A percentile compares a stretch with the other conserved stretches of the same genome.
Conservation (phyloP, 2,113 vertebrate genomes). For the Axis porcinus region DNA sequence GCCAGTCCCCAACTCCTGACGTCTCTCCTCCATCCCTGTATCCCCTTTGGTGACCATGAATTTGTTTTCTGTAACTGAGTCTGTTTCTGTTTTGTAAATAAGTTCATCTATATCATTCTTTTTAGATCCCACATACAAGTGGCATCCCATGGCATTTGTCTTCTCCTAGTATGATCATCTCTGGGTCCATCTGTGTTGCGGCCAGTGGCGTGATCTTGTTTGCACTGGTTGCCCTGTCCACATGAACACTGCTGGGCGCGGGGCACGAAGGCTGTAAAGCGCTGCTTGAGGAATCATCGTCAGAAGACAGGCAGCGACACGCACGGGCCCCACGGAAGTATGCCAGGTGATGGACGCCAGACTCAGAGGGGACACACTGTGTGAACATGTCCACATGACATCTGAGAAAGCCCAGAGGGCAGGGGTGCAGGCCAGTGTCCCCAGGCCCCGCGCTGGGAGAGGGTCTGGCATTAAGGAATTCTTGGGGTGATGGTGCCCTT, state of each 20-base stretch:
- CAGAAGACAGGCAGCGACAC: not conserved
- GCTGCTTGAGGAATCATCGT: not conserved
- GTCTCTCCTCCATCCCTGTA: not conserved
- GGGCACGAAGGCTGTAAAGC: not conserved
- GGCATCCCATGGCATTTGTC: not conserved
- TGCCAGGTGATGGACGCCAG: not conserved
- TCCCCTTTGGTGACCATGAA: not conserved
- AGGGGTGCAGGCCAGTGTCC: too few relatives aligned
- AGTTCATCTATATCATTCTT: not conserved
- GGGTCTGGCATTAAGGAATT: not conserved
- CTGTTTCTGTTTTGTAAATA: not conserved
- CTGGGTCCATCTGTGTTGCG: not conserved
- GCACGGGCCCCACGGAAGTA: not conserved
- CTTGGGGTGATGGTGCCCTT: not conserved
- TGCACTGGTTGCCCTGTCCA: not conserved
- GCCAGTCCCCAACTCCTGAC: not conserved
- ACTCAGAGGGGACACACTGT: not conserved
- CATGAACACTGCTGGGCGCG: not conserved
- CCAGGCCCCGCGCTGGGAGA: not conserved
- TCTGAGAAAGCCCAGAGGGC: not conserved
- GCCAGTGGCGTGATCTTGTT: accelerated
- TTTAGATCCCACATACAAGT: accelerated
- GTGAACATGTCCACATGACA: not conserved
- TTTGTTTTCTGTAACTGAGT: not conserved
- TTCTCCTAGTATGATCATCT: not conserved